Evolutionary conservation across 2,888 invertebrate species (phyloP), one percentile per base, ranked within the genome.

Genomic region (Tenthredo scrophulariae): DNA sequence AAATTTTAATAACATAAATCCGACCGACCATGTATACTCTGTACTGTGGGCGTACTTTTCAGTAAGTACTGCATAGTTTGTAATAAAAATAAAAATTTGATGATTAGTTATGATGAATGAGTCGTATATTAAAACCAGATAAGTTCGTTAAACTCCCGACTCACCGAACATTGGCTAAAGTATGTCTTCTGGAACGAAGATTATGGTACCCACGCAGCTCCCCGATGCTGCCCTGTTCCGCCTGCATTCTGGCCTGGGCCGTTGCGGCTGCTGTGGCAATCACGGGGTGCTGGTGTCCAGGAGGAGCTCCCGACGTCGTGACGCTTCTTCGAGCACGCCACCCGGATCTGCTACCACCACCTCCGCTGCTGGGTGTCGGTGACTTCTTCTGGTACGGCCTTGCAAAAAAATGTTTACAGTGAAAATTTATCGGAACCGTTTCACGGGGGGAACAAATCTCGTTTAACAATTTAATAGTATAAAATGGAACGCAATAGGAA

Each of bases 131-230:
- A 18, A 80, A 62, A 50, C 43, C 80, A 15, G 15, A 40, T 2
- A 18, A 10, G 10, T 62, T 40, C 4, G 37, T 62, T 33, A 7
- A 18, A 50, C 67, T 50, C 22, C n/a, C 10, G 58, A 96, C 98
- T 97, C 94, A 98, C 98, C 98, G 97, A 94, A 98, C 98, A 94
- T 98, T 98, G 87, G 98, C 98, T 92, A 98, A 95, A 15, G 98
- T 98, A 93, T 98, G 98, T 85, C 98, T 95, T 86, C 98, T 95
- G 91, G 97, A 97, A 94, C 97, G 96, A 91, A 97, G 95, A 94
- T 98, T 97, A 93, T 98, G 98, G 94, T 98, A 98, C 93, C 97
- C 97, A 93, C 98, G 97, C 91, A 98, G 95, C 94, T 98, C 98
- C 84, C 97, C 97, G 92, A 98, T 97, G 93, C 97, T 97, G 89